These are phyloP conservation scores for Hemaris fuciformis DNA, from an alignment of 2,888 invertebrate genomes.

Conservation along the genomic window DNA sequence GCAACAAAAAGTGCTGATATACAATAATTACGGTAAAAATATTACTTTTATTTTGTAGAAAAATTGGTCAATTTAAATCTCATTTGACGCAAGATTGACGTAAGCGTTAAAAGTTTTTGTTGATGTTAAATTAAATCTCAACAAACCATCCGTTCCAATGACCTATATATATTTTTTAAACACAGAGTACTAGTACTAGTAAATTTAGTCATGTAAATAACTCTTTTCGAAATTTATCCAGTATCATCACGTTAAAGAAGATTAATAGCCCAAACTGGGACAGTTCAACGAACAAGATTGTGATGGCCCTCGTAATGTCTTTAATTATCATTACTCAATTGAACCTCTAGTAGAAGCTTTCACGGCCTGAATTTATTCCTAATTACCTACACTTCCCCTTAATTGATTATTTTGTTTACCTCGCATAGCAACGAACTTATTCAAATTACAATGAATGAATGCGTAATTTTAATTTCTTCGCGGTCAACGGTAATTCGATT, in stretches of 20 bases:
- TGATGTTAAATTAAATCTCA: too few relatives aligned
- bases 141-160: too few relatives aligned
- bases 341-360: conserved; percentile 19
- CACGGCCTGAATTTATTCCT: conserved; percentile 16
- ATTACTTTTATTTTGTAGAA: too few relatives aligned
- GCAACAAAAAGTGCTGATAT: too few relatives aligned
- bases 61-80: too few relatives aligned
- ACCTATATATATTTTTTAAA: too few relatives aligned
- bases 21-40: too few relatives aligned
- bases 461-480: conserved; percentile 4
- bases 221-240: background rate
- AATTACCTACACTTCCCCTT: conserved; percentile 20
- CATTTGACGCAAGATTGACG: too few relatives aligned
- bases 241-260: background rate
- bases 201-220: too few relatives aligned
- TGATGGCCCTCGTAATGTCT: conserved; percentile 20
- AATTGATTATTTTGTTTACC: conserved; percentile 48
- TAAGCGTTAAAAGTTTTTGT: too few relatives aligned
- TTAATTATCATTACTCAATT: conserved; percentile 34
- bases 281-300: conserved; percentile 30
- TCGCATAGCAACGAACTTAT: conserved; percentile 11
- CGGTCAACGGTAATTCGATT: background rate
- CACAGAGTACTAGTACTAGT: too few relatives aligned
- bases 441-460: conserved; percentile 13
- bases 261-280: background rate